phyloP scores from a whole-genome alignment of 92 coral and sea anemone genomes.

The Phenganax marumi region DNA sequence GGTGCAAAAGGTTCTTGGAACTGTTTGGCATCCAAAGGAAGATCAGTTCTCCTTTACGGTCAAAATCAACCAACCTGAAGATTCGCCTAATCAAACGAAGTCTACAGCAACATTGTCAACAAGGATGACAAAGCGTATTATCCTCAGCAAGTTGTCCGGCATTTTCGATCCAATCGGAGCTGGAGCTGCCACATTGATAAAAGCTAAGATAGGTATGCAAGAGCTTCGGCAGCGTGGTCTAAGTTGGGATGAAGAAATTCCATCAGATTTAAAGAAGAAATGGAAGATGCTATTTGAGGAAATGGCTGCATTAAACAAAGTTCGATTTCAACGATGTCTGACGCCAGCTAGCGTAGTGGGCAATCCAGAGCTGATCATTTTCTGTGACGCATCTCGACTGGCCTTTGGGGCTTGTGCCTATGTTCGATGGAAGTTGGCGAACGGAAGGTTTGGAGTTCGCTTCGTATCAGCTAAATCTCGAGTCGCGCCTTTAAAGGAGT shows the following conservation, averaged over 20 bases:
- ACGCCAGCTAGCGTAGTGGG: slow-evolving; percentile 38
- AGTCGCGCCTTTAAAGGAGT: slow-evolving; percentile 52
- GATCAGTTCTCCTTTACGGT: slow-evolving; percentile 40
- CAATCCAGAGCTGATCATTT: slow-evolving; percentile 30
- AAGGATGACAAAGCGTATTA: slow-evolving; percentile 41
- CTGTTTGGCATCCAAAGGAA: slow-evolving; percentile 45
- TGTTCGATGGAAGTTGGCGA: slow-evolving; percentile 33
- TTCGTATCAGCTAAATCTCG: slow-evolving; percentile 51
- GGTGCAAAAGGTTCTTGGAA: slow-evolving; percentile 38
- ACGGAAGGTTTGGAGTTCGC: slow-evolving; percentile 39
- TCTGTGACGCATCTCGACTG: slow-evolving; percentile 48
- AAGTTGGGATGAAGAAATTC: slow-evolving; percentile 29
- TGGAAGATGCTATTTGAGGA: slow-evolving; percentile 32
- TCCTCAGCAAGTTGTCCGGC: slow-evolving; percentile 55
- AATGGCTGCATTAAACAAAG: slow-evolving; percentile 28
- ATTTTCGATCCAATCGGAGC: slow-evolving; percentile 62
- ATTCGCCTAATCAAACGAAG: not conserved
- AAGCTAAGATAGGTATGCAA: slow-evolving; percentile 53
- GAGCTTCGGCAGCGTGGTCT: slow-evolving; percentile 45
- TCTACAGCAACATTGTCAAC: not conserved
- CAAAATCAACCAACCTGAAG: not conserved
- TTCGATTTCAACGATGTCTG: slow-evolving; percentile 42
- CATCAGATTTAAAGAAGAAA: slow-evolving; percentile 27
- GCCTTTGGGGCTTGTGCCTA: slow-evolving; percentile 56
- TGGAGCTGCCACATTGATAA: slow-evolving; percentile 44